Evolutionary conservation across 2,797 vertebrate species (phyloP).

Genomic region (Dipus sagitta): DNA sequence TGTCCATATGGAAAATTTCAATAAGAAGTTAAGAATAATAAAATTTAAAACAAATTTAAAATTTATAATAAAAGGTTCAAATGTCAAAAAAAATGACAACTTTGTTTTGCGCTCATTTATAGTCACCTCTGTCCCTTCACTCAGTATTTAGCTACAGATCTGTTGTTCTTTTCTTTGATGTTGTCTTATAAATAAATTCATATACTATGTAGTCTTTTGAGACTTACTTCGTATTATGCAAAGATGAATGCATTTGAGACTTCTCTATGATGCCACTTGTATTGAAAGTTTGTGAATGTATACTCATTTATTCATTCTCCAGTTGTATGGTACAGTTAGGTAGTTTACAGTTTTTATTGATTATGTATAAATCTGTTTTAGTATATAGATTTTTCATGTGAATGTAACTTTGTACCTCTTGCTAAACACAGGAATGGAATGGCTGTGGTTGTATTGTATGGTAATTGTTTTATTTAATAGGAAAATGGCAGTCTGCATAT

Average conservation of each 20-base stretch:
- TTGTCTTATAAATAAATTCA: background rate
- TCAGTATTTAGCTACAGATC: background rate
- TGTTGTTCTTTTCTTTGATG: background rate
- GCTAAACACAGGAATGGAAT: background rate
- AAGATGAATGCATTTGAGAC: background rate
- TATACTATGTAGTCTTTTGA: background rate
- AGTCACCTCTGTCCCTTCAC: background rate
- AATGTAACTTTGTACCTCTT: background rate
- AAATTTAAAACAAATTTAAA: no score
- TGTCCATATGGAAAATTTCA: no score
- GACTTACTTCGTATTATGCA: background rate
- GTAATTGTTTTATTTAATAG: slow-evolving; percentile 20
- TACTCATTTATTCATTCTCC: background rate
- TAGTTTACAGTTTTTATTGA: slow-evolving; percentile 31
- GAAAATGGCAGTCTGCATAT: background rate
- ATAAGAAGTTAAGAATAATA: no score
- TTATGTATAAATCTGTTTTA: slow-evolving; percentile 40
- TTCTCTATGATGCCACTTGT: background rate
- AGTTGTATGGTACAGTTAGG: background rate
- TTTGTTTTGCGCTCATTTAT: background rate
- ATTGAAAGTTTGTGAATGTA: background rate
- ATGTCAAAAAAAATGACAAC: background rate
- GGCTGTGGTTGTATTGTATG: background rate
- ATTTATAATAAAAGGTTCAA: no score
- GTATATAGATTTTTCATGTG: background rate